Base-by-base conservation (phyloP, 2,888 invertebrate genomes). In the Acheta domesticus region DNA sequence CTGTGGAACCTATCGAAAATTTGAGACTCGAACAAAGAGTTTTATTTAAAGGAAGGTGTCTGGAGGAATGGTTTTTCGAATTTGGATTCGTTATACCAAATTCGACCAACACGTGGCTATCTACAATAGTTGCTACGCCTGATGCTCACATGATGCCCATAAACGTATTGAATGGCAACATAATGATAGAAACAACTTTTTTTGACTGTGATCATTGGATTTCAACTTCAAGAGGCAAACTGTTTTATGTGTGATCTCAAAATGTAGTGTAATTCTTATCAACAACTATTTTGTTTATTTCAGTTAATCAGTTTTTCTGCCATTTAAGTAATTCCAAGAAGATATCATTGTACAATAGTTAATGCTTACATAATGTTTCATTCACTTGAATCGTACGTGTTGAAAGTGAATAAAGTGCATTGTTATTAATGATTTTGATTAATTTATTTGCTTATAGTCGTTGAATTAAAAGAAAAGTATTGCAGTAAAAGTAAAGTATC, bases 141-240 rank as follows among this genome's bases (percentile, higher is more conserved):
- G 99, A 99, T 87, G 96, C 96, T 79, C 98, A 99, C 88, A 99
- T 99, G 99, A 98, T 99, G 96, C 99, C 99, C n/a, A 97, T 99
- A 8, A 96, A 95, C 87, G 93, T 99, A 82, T 90, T 99, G 83
- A 99, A 62, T 88, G 98, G 98, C 14, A 98, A 98, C 86, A 93
- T 98, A 78, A 94, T 98, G 48, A 97, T 98, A 83, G 98, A 98
- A 89, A 98, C 98, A 0, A 96, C 96, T 86, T 98, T 98, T 88
- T 99, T 92, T 86, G 98, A 99, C 87, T 97, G 96, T 84, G 96
- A 98, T 85, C 90, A 96, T 78, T 91, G 97, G 83, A 96, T 99
- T 83, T 95, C 96, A 81, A 98, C 96, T 77, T 99, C 99, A 21
- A 93, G 93, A 87, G 97, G 99, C 81, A 92, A 98, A 81, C 91